Evolutionary conservation across 2,113 vertebrate species (phyloP).

Genomic region (Andinoacara biseriatus): DNA sequence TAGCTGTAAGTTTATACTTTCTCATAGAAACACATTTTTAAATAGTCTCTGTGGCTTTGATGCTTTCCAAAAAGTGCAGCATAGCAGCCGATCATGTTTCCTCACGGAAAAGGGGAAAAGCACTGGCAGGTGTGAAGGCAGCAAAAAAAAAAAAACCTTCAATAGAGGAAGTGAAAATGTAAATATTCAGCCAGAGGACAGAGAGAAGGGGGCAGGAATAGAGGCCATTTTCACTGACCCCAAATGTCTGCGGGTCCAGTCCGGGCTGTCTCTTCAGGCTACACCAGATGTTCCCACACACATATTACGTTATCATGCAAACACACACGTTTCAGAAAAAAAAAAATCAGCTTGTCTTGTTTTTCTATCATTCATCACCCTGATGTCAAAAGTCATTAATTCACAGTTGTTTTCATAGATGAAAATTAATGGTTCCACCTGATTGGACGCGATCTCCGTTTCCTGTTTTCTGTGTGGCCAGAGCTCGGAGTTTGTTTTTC

Average conservation of each 20-base stretch:
- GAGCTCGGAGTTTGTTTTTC: constrained; percentile 76
- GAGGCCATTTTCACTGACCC: constrained; percentile 69
- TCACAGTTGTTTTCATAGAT: constrained; percentile 81
- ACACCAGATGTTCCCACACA: constrained; percentile 72
- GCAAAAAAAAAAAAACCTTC: neutral
- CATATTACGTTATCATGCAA: constrained; percentile 3
- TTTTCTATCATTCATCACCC: constrained; percentile 84
- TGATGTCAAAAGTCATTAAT: constrained; percentile 81
- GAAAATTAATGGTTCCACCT: constrained; percentile 79
- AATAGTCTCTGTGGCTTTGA: constrained; percentile 2
- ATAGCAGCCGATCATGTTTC: constrained; percentile 47
- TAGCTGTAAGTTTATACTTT: too few species aligned
- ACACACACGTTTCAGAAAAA: neutral
- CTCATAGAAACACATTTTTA: neutral
- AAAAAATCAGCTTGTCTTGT: constrained; percentile 71
- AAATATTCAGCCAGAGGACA: constrained; percentile 61
- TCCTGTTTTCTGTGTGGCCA: constrained; percentile 82
- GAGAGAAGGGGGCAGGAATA: constrained; percentile 11
- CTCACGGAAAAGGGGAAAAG: constrained; percentile 41
- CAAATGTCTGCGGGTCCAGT: constrained; percentile 51
- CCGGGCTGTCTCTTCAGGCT: constrained; percentile 21
- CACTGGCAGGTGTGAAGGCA: constrained; percentile 76
- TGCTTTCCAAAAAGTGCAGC: neutral
- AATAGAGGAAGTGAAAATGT: constrained; percentile 53
- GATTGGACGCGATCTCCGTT: constrained; percentile 82